These are phyloP conservation scores for Enteromius anoplus DNA, from an alignment of 2,797 vertebrate species.

Conservation along the genomic window DNA sequence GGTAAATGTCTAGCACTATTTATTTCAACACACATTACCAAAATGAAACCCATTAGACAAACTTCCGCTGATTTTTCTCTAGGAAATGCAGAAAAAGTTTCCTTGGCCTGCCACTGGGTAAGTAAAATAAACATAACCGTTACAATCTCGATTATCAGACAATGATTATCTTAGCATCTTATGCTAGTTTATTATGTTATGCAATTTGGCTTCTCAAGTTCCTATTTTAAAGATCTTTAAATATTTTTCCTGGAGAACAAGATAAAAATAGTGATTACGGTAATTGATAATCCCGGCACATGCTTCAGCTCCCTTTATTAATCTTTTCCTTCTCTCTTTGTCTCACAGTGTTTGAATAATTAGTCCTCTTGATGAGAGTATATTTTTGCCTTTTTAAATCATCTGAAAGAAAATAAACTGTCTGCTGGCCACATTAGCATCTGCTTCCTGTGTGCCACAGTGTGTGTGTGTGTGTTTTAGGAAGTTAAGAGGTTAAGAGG, in stretches of 20 bases:
- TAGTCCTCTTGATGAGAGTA: slow-evolving; percentile 31
- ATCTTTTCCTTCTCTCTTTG: slow-evolving; percentile 11
- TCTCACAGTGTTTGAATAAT: slow-evolving; percentile 29
- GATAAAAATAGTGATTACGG: slow-evolving; percentile 19
- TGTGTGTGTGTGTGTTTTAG: background rate
- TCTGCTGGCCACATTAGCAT: slow-evolving; percentile 13
- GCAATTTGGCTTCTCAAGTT: slow-evolving; percentile 20
- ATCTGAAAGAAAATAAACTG: slow-evolving; percentile 28
- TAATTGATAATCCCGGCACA: slow-evolving; percentile 29
- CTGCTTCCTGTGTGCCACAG: slow-evolving; percentile 13
- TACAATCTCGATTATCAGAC: slow-evolving; percentile 19
- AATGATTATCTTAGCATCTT: slow-evolving; percentile 4
- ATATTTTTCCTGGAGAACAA: slow-evolving; percentile 21
- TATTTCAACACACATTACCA: background rate
- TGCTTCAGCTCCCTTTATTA: slow-evolving; percentile 5
- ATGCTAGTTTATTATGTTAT: slow-evolving; percentile 20
- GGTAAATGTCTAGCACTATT: background rate
- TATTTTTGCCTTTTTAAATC: slow-evolving; percentile 31
- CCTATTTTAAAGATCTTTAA: slow-evolving; percentile 27
- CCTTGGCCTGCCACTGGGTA: background rate
- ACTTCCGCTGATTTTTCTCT: background rate
- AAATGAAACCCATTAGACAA: background rate
- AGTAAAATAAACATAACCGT: slow-evolving; percentile 19
- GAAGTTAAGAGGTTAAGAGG: slow-evolving; percentile 4
- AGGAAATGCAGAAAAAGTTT: slow-evolving; percentile 2